Evolutionary conservation across 2,888 invertebrate species (phyloP), one percentile per base, ranked within the genome.

Genomic region (Andrena flavipes): DNA sequence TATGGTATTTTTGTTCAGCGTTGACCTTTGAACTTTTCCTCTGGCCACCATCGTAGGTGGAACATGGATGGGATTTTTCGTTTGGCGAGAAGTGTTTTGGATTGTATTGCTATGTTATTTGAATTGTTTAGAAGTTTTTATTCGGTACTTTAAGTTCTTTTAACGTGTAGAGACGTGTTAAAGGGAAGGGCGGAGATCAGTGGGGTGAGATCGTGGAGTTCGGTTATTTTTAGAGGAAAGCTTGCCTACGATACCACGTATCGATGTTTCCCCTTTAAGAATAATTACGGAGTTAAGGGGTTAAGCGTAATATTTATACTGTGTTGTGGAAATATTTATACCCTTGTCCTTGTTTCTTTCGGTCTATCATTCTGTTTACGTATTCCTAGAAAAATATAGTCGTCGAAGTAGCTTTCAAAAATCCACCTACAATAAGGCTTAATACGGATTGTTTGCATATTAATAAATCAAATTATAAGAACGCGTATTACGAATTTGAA

Each of bases 221-320:
- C 8, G 29, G 48, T 56, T 76, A 79, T 79, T 69, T 79, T 76
- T 69, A 76, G 69, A 77, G 35, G 62, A 26, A 10, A 67, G 23
- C 71, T 23, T 16, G 67, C 62, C 26, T 49, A 42, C 67, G 63
- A 60, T 26, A 51, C 6, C 29, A 20, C 29, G 26, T 56, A 76
- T 76, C 69, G 69, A 35, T 33, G 49, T 79, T 29, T 79, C 78
- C 63, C 63, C 78, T 76, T 79, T 64, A 76, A 79, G 63, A 56
- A 35, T 79, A 79, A 79, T 79, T 76, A 56, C 69, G 10, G 69
- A 69, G 78, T 76, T 76, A 76, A 79, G 63, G 76, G 69, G 78
- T 79, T 76, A 79, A 64, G 33, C 76, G 54, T 62, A 76, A 69
- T 56, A 76, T 76, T 68, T 63, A 51, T 63, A 63, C 23, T 33